Conservation (phyloP, 2,888 invertebrate species). For the Phoenoteleia sp. region DNA sequence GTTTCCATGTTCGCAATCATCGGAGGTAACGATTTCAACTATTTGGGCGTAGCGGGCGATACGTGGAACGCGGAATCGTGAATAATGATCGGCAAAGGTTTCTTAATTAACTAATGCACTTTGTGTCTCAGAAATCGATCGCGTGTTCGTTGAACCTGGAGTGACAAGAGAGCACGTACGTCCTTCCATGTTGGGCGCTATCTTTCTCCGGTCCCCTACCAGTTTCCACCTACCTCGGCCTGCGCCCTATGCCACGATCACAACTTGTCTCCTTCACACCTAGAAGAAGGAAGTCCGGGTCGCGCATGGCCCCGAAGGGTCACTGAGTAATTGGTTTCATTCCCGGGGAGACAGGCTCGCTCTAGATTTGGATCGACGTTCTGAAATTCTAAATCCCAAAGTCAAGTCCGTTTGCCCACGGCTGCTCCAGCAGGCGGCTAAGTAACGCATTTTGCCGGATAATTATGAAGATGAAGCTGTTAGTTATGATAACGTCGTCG, state of each 20-base stretch:
- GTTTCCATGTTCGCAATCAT: background rate
- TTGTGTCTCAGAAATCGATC: conserved; percentile 73
- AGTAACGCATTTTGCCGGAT: conserved; percentile 84
- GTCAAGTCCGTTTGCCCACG: conserved; percentile 73
- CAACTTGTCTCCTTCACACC: conserved; percentile 73
- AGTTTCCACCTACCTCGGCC: conserved; percentile 46
- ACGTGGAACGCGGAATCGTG: conserved; percentile 37
- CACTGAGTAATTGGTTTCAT: conserved; percentile 86
- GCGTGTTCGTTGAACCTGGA: conserved; percentile 59
- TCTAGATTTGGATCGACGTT: conserved; percentile 77
- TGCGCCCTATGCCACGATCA: conserved; percentile 67
- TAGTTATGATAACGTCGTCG: conserved; percentile 83
- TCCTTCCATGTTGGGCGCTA: conserved; percentile 44
- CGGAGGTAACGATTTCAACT: conserved; percentile 44
- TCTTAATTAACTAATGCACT: conserved; percentile 83
- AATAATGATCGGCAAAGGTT: conserved; percentile 67
- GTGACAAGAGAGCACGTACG: conserved; percentile 61
- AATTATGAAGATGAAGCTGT: conserved; percentile 85
- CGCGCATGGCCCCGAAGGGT: conserved; percentile 82
- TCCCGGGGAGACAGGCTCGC: conserved; percentile 84
- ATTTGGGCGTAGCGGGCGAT: conserved; percentile 36
- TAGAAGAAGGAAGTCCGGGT: conserved; percentile 70
- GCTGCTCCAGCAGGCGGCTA: conserved; percentile 75
- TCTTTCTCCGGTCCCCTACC: conserved; percentile 55
- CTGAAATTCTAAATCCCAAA: conserved; percentile 71